Evolutionary conservation across 2,113 vertebrate genomes (phyloP).

Genomic region (Proteles cristata): DNA sequence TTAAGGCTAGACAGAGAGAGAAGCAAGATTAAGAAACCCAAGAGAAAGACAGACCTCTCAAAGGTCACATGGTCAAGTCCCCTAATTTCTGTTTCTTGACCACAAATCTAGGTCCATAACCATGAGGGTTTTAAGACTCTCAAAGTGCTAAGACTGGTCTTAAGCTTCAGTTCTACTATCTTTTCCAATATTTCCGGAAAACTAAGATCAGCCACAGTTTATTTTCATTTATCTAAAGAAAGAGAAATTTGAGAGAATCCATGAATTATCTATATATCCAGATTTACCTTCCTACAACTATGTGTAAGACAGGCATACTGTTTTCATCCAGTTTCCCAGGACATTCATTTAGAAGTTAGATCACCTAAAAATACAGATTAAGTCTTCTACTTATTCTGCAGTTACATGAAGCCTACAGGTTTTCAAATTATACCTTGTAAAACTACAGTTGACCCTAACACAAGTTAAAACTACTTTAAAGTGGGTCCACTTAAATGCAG

Average conservation of each 20-base stretch:
- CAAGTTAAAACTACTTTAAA: neutral
- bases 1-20: neutral
- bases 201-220: neutral
- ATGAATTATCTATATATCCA: neutral
- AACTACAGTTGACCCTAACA: neutral
- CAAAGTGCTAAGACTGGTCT: neutral
- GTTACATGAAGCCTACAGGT: neutral
- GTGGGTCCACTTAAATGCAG: neutral
- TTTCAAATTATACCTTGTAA: neutral
- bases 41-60: neutral
- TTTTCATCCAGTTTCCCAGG: conserved; percentile 46
- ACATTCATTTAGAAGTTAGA: neutral
- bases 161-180: neutral
- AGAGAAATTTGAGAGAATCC: neutral
- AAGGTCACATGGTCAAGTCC: neutral
- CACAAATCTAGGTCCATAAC: neutral
- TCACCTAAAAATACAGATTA: neutral
- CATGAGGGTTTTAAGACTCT: neutral
- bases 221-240: conserved; percentile 30
- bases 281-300: conserved; percentile 17
- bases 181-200: conserved; percentile 34
- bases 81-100: neutral
- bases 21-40: conserved; percentile 18
- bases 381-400: neutral
- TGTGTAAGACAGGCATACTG: neutral